Base-by-base conservation (phyloP, 1,140 invertebrate species). In the Drosophila lacteicornis region DNA sequence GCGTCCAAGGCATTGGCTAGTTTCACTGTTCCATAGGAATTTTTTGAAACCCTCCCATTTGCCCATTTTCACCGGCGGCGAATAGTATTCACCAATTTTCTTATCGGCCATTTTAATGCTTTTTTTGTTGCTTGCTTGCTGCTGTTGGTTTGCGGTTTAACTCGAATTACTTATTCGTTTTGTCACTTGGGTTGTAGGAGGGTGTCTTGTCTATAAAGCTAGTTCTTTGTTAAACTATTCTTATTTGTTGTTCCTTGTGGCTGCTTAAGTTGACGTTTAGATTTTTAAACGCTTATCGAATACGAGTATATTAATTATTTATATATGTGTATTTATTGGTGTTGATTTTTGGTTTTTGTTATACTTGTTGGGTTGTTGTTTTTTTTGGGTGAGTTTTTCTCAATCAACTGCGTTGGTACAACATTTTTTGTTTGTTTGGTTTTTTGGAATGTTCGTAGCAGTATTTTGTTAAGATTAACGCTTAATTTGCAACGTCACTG, bases 1-100 rank as follows among this genome's bases (percentile, higher is more conserved):
- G 78, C 97, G 95, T 71, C 97, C 97, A 76, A 98, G 94, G 92
- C 98, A 96, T 93, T 97, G 96, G 85, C 96, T 95, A 62, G 96
- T 98, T 93, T 98, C 96, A 68, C 96, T 96, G 94, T 98, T 97
- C 95, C 96, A 98, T 63, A 98, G 90, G 94, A 98, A 98, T 83
- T 95, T 94, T 92, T 94, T 95, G 94, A 98, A 97, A 79, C 96
- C 94, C 93, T 97, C 96, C 97, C 97, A 97, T 95, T 96, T 96
- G 80, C 96, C 95, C 78, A 97, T 95, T 93, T 96, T 96, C 67
- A 96, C 96, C 80, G 96, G 96, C 69, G 96, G 95, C 55, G 95
- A 93, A 93, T 97, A 97, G 93, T 95, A 97, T 93, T 96, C 95
- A 86, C 93, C 93, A 90, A 95, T 94, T 92, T 96, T 96, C 94